A percentile compares a stretch with the other conserved stretches of the same genome.
phyloP scores from a whole-genome alignment of 1,140 invertebrate species.

The Drosophila novamexicana region DNA sequence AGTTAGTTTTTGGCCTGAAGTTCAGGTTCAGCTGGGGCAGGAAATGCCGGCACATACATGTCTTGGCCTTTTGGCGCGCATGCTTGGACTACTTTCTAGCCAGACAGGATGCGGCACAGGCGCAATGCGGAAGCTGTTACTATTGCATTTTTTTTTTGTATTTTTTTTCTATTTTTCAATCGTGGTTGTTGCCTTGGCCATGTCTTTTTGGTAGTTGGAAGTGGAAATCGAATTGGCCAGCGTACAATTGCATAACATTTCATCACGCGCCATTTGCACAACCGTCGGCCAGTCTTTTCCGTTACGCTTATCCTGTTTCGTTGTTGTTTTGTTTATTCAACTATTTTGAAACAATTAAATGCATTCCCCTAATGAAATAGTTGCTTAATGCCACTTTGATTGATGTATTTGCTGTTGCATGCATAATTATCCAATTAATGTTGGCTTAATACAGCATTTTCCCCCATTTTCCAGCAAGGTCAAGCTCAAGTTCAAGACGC shows the following conservation, averaged over 20 bases:
- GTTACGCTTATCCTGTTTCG: constrained; percentile 47
- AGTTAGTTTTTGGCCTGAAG: constrained; percentile 53
- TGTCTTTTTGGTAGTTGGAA: constrained; percentile 52
- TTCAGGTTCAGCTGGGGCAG: constrained; percentile 79
- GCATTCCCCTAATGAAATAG: constrained; percentile 62
- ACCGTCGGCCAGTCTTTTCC: constrained; percentile 48
- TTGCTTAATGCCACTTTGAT: constrained; percentile 43
- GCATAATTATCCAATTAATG: constrained; percentile 51
- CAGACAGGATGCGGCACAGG: constrained; percentile 67
- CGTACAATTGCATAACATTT: constrained; percentile 73
- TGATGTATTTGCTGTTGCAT: constrained; percentile 33
- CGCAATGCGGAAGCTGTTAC: constrained; percentile 69
- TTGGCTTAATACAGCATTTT: constrained; percentile 21
- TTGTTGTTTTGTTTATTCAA: constrained; percentile 7
- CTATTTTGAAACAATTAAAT: constrained; percentile 51
- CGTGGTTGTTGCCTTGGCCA: constrained; percentile 8
- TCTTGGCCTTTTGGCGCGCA: constrained; percentile 59
- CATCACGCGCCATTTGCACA: constrained; percentile 56
- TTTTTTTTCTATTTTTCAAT: background rate
- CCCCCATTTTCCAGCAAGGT: constrained; percentile 62
- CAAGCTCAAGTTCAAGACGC: constrained; percentile 79
- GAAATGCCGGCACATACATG: constrained; percentile 56
- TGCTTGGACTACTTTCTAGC: constrained; percentile 77
- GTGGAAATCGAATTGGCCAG: constrained; percentile 37
- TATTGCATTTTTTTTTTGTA: background rate